Evolutionary conservation across 2,113 vertebrate genomes (phyloP), one percentile per base, ranked within the genome.

Genomic region (Pelecanoides urinatrix): DNA sequence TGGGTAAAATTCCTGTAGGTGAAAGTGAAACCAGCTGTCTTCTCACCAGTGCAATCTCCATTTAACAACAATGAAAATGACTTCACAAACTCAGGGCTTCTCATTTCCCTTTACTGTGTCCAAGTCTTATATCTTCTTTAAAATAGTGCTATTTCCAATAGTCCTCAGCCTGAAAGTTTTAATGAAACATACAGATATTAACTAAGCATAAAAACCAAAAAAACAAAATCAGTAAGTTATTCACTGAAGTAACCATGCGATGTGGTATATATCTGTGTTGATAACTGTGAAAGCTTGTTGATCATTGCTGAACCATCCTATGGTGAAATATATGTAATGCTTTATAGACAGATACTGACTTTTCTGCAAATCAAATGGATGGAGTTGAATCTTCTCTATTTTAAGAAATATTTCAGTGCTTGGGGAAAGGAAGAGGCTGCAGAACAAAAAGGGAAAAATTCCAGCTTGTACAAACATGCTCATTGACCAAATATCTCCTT

Each of bases 261-360:
- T 1, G 1, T 55, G 13, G 10, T 76, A 49, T 15, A 50, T 14
- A 45, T 4, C 13, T 3, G 0, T 50, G 4, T 34, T 38, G 52
- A 40, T 52, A 44, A 23, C 19, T 83, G 17, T 47, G 50, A 80
- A 84, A 90, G 17, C 27, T 88, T 75, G 10, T 32, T 84, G 34
- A 66, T 65, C 34, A 63, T 84, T 30, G 22, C 30, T 77, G 77
- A 84, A 58, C 25, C 14, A 76, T 44, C 50, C 29, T 40, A 7
- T 30, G 7, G 36, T 34, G 34, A 91, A 80, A 80, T 59, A 38
- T 5, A 36, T 16, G 5, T 45, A 55, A 23, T 74, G 10, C 11
- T 85, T 87, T 47, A n/a, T 6, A 63, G 29, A 93, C 10, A 70
- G 5, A 59, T 15, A 40, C 30, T 29, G 21, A 40, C 13, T 68